These are phyloP conservation scores for Anhinga rufa DNA, from an alignment of 2,113 vertebrate genomes.

Conservation along the genomic window DNA sequence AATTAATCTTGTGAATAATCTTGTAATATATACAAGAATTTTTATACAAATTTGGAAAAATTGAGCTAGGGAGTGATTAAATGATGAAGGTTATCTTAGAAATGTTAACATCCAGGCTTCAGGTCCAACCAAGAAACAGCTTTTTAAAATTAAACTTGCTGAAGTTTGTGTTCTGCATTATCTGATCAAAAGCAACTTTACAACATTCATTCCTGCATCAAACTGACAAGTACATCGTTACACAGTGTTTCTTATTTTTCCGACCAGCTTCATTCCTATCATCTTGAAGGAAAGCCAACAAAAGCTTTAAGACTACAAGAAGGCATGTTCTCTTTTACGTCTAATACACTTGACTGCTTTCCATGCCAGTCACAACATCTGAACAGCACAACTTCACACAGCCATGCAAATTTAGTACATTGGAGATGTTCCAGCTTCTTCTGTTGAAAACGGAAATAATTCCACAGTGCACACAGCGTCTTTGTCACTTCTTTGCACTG, in stretches of 20 bases:
- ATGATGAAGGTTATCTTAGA: rapidly evolving
- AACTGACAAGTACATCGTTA: background rate
- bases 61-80: background rate
- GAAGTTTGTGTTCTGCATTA: background rate
- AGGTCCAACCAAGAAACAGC: background rate
- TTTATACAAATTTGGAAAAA: background rate
- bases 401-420: background rate
- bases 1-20: background rate
- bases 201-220: background rate
- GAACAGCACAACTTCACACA: background rate
- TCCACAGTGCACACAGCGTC: background rate
- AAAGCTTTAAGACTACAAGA: background rate
- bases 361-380: background rate
- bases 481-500: background rate
- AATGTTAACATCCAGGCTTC: background rate
- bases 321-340: background rate
- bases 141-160: background rate
- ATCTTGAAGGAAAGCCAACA: background rate
- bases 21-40: background rate
- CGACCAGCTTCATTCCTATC: background rate
- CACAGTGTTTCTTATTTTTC: background rate
- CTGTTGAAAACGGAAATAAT: background rate
- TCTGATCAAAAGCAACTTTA: background rate
- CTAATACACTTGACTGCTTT: background rate
- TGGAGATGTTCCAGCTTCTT: background rate